Base-by-base conservation (phyloP, 2,888 invertebrate genomes). In the Caenorhabditis uteleia region DNA sequence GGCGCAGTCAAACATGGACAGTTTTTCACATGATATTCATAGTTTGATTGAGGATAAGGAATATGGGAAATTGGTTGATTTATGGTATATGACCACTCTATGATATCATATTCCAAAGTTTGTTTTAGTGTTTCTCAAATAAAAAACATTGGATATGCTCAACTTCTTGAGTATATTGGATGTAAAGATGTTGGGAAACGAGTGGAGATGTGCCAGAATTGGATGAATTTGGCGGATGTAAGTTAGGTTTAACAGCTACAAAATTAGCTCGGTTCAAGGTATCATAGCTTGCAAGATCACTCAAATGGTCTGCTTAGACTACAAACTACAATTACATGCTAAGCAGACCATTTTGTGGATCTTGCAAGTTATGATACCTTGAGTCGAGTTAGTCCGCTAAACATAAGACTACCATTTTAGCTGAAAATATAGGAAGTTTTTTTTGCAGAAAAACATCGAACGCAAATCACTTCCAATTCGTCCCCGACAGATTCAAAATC, bases 151-250 rank as follows among this genome's bases (percentile, higher is more conserved):
- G 47, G 46, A 21, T 77, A 72, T 50, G 45, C 58, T 23, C 53
- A 59, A 23, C 59, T 68, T 26, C 49, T 77, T 34, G 69, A 66
- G 25, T 77, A 56, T 48, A 44, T 77, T n/a, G 62, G 72, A 0
- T 72, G 58, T 1, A 42, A 45, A 21, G 64, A 69, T n/a, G 50
- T 70, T 0, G 36, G 53, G 8, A 68, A 62, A 38, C 48, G 77
- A n/a, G 51, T 75, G 18, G 55, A 76, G 8, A 48, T 70, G 43
- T 70, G 62, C 12, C 46, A 49, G 20, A 65, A 68, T 27, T 75
- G 69, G 65, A 66, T 72, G 53, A 61, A 58, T 3, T 53, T 40
- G 44, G n/a, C n/a, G n/a, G n/a, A n/a, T n/a, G n/a, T n/a, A n/a
- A n/a, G n/a, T n/a, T n/a, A n/a, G n/a, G n/a, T n/a, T n/a, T n/a